These are phyloP conservation scores for Luscinia luscinia DNA, from an alignment of 2,797 vertebrate genomes.

Conservation along the genomic window DNA sequence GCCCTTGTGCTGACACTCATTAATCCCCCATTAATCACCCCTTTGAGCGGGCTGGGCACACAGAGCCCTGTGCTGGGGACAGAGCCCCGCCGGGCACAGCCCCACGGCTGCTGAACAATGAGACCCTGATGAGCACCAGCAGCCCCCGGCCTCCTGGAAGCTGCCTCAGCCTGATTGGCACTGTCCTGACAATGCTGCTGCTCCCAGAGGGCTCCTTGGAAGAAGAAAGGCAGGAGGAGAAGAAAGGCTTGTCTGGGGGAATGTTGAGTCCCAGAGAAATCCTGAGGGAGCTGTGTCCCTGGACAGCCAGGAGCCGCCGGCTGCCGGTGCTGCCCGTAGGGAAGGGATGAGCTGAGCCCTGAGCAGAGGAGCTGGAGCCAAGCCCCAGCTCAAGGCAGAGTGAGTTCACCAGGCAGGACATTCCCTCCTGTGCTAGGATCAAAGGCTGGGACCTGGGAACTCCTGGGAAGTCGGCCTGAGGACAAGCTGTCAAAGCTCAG, in stretches of 20 bases:
- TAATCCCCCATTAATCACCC: background rate
- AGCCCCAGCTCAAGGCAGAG: background rate
- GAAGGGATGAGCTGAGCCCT: background rate
- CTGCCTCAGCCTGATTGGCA: constrained; percentile 43
- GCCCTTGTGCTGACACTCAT: background rate
- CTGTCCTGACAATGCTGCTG: constrained; percentile 39
- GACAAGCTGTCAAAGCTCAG: background rate
- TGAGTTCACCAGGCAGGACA: background rate
- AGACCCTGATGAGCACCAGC: constrained; percentile 31
- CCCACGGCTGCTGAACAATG: constrained; percentile 14
- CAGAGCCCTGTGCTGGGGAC: background rate
- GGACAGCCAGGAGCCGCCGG: background rate
- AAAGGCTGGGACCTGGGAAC: background rate
- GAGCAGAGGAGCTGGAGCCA: background rate
- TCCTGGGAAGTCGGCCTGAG: background rate
- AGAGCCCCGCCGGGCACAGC: background rate
- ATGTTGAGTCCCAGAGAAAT: background rate
- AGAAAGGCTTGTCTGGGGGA: constrained; percentile 35
- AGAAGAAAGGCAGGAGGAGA: constrained; percentile 57
- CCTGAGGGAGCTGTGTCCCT: background rate
- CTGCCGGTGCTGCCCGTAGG: background rate
- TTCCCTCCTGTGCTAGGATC: background rate
- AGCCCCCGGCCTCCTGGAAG: constrained; percentile 29
- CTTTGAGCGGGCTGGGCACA: background rate
- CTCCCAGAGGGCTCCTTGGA: constrained; percentile 30